Evolutionary conservation across 2,113 vertebrate species (phyloP).

Genomic region (Siniperca chuatsi): DNA sequence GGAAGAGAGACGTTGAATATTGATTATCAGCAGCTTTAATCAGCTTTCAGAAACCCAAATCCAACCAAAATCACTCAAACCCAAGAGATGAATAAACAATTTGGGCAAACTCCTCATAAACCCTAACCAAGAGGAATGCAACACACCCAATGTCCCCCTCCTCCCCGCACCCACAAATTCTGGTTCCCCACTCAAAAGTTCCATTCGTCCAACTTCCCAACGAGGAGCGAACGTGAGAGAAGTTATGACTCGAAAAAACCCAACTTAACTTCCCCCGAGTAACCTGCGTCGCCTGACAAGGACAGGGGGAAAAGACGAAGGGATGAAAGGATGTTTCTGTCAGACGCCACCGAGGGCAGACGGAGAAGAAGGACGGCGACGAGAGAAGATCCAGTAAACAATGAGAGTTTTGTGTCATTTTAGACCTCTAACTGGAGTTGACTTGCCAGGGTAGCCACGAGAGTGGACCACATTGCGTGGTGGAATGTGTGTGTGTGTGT

Average conservation of each 20-base stretch:
- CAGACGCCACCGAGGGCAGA: conserved; percentile 17
- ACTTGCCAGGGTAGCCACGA: conserved; percentile 40
- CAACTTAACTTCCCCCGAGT: background rate
- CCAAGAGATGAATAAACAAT: conserved; percentile 18
- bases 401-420: conserved; percentile 62
- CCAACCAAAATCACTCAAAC: conserved; percentile 8
- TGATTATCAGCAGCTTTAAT: conserved; percentile 27
- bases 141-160: conserved; percentile 19
- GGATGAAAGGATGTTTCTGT: conserved; percentile 26
- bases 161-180: conserved; percentile 24
- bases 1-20: background rate
- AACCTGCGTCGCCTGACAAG: background rate
- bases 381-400: conserved; percentile 53
- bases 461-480: conserved; percentile 44
- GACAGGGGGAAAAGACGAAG: background rate
- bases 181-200: conserved; percentile 43
- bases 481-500: conserved; percentile 40
- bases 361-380: conserved; percentile 16
- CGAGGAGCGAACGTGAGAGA: background rate
- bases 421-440: conserved; percentile 40
- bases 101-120: conserved; percentile 1
- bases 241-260: conserved; percentile 10
- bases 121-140: conserved; percentile 9
- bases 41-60: conserved; percentile 15
- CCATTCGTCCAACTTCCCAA: conserved; percentile 13